Percentiles rank a stretch among this genome's conserved stretches.
These are phyloP conservation scores for Aphelenchoides fujianensis DNA, from an alignment of 1,140 invertebrate species.

Conservation along the genomic window DNA sequence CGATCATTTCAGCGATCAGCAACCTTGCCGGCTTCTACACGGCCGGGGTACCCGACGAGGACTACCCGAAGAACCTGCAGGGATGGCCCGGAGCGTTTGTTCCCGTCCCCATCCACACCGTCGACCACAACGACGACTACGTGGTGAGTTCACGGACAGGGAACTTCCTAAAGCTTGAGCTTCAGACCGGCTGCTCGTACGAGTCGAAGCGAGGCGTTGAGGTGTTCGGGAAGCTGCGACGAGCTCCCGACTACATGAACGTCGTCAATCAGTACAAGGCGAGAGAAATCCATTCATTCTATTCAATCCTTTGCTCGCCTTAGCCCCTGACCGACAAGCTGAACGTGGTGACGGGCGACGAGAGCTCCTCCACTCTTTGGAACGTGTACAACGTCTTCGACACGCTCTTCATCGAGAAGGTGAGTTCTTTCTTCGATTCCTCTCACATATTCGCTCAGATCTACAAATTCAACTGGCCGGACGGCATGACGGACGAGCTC, in stretches of 20 bases:
- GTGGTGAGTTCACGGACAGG: background rate
- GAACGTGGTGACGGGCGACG: background rate
- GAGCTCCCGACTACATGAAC: background rate
- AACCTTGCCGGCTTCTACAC: background rate
- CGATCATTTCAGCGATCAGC: background rate
- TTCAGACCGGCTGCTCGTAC: conserved; percentile 9
- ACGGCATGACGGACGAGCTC: background rate
- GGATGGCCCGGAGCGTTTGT: conserved; percentile 17
- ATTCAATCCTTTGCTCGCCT: no score
- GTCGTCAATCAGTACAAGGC: conserved; percentile 2
- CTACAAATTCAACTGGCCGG: background rate
- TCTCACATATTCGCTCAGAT: background rate
- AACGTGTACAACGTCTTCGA: background rate
- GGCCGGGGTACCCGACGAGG: background rate
- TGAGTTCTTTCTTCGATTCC: background rate
- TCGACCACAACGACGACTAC: background rate
- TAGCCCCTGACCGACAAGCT: background rate
- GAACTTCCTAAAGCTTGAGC: background rate
- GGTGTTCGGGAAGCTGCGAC: background rate
- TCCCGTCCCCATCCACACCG: conserved; percentile 24
- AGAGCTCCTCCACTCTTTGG: background rate
- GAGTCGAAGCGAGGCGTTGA: background rate
- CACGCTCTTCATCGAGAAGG: conserved; percentile 14
- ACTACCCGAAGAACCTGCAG: conserved; percentile 8
- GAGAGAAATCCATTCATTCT: no score